phyloP scores from a whole-genome alignment of 2,888 invertebrate species.

The Heterodera filipjevi region DNA sequence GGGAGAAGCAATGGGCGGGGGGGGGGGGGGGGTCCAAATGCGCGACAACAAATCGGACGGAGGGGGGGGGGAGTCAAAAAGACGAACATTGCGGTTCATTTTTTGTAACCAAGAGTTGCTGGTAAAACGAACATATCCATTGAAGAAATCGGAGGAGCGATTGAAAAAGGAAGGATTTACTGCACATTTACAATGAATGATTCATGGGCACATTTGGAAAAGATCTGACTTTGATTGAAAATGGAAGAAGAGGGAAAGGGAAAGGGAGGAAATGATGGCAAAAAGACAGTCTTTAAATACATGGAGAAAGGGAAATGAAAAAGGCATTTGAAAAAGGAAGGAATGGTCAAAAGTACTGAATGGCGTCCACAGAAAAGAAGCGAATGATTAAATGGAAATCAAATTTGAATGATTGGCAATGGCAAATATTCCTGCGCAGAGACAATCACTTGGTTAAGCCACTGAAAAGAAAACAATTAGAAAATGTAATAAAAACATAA shows the following conservation, averaged over 20 bases:
- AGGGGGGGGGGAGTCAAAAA: neutral
- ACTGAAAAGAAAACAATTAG: constrained; percentile 15
- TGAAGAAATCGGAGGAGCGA: neutral
- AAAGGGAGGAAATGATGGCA: too few species aligned
- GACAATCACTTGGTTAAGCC: constrained; percentile 47
- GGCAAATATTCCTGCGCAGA: constrained; percentile 44
- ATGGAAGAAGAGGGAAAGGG: neutral
- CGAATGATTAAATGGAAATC: constrained; percentile 24
- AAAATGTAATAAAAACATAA: too few species aligned
- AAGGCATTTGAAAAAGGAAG: constrained; percentile 11
- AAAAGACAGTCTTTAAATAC: neutral
- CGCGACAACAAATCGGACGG: constrained; percentile 1
- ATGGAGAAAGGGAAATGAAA: constrained; percentile 15
- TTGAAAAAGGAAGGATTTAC: constrained; percentile 1
- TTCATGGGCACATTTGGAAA: neutral
- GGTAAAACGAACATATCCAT: neutral
- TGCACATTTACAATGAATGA: neutral
- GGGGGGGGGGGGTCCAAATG: neutral
- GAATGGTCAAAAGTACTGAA: constrained; percentile 4
- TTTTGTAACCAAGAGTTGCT: neutral
- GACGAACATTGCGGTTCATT: neutral
- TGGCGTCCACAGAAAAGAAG: too few species aligned
- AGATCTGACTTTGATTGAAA: neutral
- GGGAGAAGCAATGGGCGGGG: neutral
- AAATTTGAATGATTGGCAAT: constrained; percentile 35